phyloP scores from a whole-genome alignment of 2,113 vertebrate genomes.

The Addax nasomaculatus region DNA sequence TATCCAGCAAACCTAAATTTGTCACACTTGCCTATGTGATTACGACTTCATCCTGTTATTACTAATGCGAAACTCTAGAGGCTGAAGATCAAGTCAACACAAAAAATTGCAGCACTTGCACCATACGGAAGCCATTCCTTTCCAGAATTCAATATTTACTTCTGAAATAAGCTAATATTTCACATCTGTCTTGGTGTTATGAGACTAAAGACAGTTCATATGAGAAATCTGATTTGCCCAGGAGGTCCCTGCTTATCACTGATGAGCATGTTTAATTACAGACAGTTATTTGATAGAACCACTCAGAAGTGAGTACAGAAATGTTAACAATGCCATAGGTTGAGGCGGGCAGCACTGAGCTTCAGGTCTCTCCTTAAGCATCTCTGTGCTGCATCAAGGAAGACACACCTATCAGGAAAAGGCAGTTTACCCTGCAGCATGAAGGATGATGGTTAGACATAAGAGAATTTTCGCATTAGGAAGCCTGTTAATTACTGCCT shows the following conservation, averaged over 20 bases:
- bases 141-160: not conserved
- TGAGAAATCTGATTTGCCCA: not conserved
- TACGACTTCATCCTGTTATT: not conserved
- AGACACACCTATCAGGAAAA: not conserved
- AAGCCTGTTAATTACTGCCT: not conserved
- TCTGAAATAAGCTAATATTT: not conserved
- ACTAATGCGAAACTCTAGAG: not conserved
- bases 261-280: not conserved
- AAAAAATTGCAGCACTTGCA: not conserved
- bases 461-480: not conserved
- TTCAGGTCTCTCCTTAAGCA: accelerated
- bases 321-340: not conserved
- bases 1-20: not conserved
- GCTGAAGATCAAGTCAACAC: not conserved
- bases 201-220: not conserved
- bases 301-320: not conserved
- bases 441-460: not conserved
- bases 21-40: not conserved
- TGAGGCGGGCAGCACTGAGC: no score
- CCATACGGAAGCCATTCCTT: not conserved
- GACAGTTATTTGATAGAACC: not conserved
- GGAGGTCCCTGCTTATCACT: not conserved
- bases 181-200: not conserved
- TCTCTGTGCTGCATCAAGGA: not conserved
- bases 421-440: not conserved